Percentiles rank a stretch among this genome's conserved stretches.
phyloP scores from a whole-genome alignment of 2,888 invertebrate species.

The Cryptocephalus primarius region DNA sequence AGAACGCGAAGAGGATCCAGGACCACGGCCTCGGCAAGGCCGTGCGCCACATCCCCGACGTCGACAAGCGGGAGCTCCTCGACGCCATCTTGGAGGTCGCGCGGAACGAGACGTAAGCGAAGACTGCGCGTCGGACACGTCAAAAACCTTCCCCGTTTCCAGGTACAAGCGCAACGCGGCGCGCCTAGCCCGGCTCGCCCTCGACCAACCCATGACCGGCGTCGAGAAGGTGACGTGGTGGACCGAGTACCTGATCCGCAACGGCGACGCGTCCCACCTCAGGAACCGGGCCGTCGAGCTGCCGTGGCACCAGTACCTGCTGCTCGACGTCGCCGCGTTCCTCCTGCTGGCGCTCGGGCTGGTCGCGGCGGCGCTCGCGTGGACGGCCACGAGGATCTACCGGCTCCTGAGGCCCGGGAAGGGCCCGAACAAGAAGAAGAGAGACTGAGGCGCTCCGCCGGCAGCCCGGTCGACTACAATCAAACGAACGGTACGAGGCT shows the following conservation, averaged over 20 bases:
- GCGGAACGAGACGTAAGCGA: conserved; percentile 19
- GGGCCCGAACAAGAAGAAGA: too few species aligned
- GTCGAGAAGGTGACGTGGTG: conserved; percentile 26
- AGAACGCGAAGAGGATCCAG: conserved; percentile 16
- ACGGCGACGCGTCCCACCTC: conserved; percentile 20
- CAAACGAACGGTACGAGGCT: too few species aligned
- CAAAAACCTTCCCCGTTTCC: too few species aligned
- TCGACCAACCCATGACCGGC: conserved; percentile 22
- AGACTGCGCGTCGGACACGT: too few species aligned
- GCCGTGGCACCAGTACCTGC: conserved; percentile 20
- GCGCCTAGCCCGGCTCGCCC: conserved; percentile 13
- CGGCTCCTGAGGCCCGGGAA: too few species aligned
- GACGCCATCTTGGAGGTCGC: conserved; percentile 21
- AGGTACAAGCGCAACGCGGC: conserved; percentile 19
- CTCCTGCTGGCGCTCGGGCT: neutral
- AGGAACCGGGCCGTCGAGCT: conserved; percentile 15
- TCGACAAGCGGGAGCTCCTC: conserved; percentile 14
- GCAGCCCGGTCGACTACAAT: too few species aligned
- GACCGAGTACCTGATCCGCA: conserved; percentile 25
- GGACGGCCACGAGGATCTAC: too few species aligned
- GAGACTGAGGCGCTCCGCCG: too few species aligned
- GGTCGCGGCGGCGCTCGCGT: too few species aligned
- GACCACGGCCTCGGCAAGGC: neutral
- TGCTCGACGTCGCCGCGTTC: conserved; percentile 18
- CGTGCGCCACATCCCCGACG: neutral